phyloP scores from a whole-genome alignment of 2,888 invertebrate species.

The Troglohyphantes excavatus region DNA sequence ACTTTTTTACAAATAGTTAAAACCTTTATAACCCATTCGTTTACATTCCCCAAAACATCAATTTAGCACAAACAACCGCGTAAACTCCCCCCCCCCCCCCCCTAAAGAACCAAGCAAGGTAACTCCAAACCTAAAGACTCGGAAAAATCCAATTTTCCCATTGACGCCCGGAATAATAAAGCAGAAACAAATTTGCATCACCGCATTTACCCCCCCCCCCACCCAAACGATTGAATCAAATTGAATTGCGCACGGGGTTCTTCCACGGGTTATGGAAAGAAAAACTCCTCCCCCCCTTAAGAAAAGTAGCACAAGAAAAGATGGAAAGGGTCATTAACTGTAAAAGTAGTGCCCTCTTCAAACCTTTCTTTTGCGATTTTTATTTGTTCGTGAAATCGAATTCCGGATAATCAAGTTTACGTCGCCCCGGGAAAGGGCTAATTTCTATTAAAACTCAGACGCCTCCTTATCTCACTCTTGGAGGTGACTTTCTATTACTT shows the following conservation, averaged over 20 bases:
- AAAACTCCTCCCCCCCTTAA: too few relatives aligned
- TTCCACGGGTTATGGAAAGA: too few relatives aligned
- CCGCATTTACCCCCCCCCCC: too few relatives aligned
- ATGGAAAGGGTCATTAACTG: slow-evolving; percentile 43
- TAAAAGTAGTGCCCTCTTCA: slow-evolving; percentile 36
- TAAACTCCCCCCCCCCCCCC: too few relatives aligned
- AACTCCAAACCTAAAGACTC: background rate
- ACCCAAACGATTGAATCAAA: too few relatives aligned
- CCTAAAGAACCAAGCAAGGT: too few relatives aligned
- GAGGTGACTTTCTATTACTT: slow-evolving; percentile 18
- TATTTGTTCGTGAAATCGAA: slow-evolving; percentile 57
- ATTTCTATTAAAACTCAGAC: slow-evolving; percentile 66
- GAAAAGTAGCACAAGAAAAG: background rate
- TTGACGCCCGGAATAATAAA: slow-evolving; percentile 53
- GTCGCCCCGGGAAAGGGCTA: slow-evolving; percentile 49
- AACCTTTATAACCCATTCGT: too few relatives aligned
- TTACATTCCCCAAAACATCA: too few relatives aligned
- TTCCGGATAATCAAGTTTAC: slow-evolving; percentile 67
- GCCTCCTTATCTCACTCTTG: slow-evolving; percentile 14
- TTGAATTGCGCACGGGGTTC: slow-evolving; percentile 4
- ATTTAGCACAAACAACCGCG: too few relatives aligned
- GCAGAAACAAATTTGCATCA: slow-evolving; percentile 59
- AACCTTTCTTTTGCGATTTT: slow-evolving; percentile 35
- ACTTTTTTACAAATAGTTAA: too few relatives aligned
- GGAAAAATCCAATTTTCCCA: slow-evolving; percentile 59